phyloP scores from a whole-genome alignment of 2,888 invertebrate species.

The Stenodema calcarata region DNA sequence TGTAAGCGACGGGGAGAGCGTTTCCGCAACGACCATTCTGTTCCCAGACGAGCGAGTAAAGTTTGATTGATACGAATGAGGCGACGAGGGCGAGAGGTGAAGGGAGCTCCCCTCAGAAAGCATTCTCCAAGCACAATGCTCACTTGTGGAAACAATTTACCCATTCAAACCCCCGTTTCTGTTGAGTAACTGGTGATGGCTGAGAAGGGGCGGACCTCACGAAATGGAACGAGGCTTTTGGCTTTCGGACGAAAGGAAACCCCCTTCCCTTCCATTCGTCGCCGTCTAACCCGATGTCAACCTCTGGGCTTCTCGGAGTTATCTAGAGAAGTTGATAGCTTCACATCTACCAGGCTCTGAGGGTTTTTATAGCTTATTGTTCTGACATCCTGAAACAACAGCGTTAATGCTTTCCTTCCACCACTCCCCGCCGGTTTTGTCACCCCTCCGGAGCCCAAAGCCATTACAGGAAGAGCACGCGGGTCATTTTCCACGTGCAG shows the following conservation, averaged over 20 bases:
- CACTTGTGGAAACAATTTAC: conserved; percentile 47
- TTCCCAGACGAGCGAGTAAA: conserved; percentile 12
- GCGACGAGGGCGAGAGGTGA: not conserved
- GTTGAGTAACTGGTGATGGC: not conserved
- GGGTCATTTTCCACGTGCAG: not conserved
- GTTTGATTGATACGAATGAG: conserved; percentile 48
- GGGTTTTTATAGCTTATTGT: conserved; percentile 35
- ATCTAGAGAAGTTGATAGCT: conserved; percentile 18
- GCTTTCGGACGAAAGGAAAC: conserved; percentile 1
- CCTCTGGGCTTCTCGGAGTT: not conserved
- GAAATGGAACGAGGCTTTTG: not conserved
- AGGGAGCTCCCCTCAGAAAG: conserved; percentile 7
- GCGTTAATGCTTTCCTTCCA: not conserved
- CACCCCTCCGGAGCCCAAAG: not conserved
- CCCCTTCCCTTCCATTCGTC: not conserved
- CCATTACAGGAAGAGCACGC: not conserved
- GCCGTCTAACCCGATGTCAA: not conserved
- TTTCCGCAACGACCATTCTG: not conserved
- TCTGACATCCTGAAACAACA: not conserved
- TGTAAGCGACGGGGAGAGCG: not conserved
- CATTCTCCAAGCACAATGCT: conserved; percentile 45
- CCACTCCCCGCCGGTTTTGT: not conserved
- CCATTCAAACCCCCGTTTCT: conserved; percentile 36
- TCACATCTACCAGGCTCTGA: not conserved
- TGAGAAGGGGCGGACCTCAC: not conserved